A percentile compares a stretch with the other conserved stretches of the same genome.
Conservation (phyloP, 2,888 invertebrate species). For the Panorpa germanica region DNA sequence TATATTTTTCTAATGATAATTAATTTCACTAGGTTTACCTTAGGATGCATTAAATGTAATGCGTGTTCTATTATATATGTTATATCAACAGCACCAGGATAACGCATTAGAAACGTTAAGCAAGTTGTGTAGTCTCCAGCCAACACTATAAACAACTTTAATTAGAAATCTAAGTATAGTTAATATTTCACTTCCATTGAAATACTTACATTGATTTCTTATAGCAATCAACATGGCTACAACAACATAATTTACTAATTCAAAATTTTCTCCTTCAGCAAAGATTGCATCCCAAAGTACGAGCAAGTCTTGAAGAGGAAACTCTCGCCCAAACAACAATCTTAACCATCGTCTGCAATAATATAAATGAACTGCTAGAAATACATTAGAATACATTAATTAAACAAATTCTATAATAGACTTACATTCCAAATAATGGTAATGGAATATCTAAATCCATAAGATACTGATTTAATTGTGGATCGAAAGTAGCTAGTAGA, state of each 20-base stretch:
- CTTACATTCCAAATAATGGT: constrained; percentile 73
- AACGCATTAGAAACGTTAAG: constrained; percentile 44
- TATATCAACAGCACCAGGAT: constrained; percentile 42
- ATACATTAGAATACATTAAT: constrained; percentile 3
- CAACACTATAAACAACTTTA: constrained; percentile 26
- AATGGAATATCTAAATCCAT: constrained; percentile 56
- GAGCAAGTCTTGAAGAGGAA: constrained; percentile 55
- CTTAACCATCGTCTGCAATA: constrained; percentile 59
- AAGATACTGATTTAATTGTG: constrained; percentile 42
- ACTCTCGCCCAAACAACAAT: constrained; percentile 67
- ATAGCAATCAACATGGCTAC: constrained; percentile 61
- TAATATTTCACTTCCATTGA: background rate
- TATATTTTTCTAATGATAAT: background rate
- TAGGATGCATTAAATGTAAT: constrained; percentile 27
- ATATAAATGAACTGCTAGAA: constrained; percentile 2
- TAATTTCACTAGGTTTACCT: constrained; percentile 15
- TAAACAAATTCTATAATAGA: constrained; percentile 13
- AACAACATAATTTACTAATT: constrained; percentile 44
- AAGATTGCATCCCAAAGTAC: constrained; percentile 72
- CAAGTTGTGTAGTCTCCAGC: constrained; percentile 42
- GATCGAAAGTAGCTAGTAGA: constrained; percentile 40
- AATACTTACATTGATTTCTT: constrained; percentile 40
- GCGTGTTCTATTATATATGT: constrained; percentile 40
- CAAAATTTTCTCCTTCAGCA: constrained; percentile 38
- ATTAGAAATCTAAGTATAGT: constrained; percentile 4